Percentiles rank a stretch among this genome's conserved stretches.
Conservation (phyloP, 2,113 vertebrate species). For the Poicephalus gulielmi region DNA sequence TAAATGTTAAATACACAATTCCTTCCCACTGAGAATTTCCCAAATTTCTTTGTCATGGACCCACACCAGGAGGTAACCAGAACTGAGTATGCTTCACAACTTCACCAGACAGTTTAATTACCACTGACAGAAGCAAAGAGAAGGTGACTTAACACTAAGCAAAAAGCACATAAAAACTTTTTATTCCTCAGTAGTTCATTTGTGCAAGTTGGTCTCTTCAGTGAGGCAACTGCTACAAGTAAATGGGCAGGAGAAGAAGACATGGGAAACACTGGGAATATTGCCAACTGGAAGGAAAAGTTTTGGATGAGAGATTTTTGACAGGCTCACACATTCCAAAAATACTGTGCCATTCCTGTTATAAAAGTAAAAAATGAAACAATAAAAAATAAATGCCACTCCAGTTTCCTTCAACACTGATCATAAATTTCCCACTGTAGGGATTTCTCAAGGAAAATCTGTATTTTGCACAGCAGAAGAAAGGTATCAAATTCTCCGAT, state of each 20-base stretch:
- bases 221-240: not conserved
- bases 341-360: not conserved
- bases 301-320: not conserved
- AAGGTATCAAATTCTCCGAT: fast-evolving
- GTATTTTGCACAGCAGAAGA: not conserved
- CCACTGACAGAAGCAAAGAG: not conserved
- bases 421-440: not conserved
- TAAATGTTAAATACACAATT: not conserved
- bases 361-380: not conserved
- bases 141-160: not conserved
- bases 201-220: not conserved
- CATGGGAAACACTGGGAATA: not conserved
- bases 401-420: not conserved
- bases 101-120: not conserved
- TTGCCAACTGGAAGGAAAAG: not conserved
- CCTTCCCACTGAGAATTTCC: not conserved
- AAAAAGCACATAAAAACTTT: not conserved
- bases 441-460: not conserved
- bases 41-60: not conserved
- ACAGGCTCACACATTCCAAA: not conserved
- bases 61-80: not conserved
- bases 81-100: fast-evolving
- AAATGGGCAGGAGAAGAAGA: not conserved
- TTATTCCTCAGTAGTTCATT: not conserved
- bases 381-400: not conserved